Evolutionary conservation across 2,888 invertebrate species (phyloP).

Genomic region (Ochropleura leucogaster): DNA sequence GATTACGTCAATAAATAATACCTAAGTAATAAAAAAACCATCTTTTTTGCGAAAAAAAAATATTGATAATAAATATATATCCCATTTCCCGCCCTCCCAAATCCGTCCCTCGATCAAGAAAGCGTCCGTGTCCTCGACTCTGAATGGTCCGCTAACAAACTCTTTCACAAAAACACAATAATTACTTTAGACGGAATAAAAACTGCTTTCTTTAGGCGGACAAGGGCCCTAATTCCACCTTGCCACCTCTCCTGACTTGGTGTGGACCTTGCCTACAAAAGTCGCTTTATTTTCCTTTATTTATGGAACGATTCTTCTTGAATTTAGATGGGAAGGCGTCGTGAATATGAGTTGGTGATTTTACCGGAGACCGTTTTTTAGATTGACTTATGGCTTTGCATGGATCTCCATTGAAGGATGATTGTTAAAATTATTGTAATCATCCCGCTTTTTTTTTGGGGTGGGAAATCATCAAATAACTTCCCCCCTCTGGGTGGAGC

Average conservation of each 20-base stretch:
- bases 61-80: background rate
- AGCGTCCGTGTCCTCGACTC: constrained; percentile 80
- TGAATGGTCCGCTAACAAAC: constrained; percentile 90
- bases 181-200: constrained; percentile 90
- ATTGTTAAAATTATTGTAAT: background rate
- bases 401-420: background rate
- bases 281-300: constrained; percentile 62
- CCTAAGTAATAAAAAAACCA: background rate
- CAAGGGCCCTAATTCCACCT: constrained; percentile 87
- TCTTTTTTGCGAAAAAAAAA: background rate
- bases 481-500: too few relatives aligned
- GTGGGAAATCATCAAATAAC: too few relatives aligned
- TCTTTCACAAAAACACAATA: constrained; percentile 91
- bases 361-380: constrained; percentile 8
- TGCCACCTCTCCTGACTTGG: constrained; percentile 74
- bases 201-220: constrained; percentile 85
- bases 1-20: background rate
- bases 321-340: constrained; percentile 43
- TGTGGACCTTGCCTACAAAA: constrained; percentile 64
- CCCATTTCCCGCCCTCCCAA: constrained; percentile 47
- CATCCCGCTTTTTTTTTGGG: too few relatives aligned
- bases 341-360: constrained; percentile 18
- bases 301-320: constrained; percentile 48
- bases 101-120: constrained; percentile 74
- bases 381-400: constrained; percentile 10